Conservation (phyloP, 2,888 invertebrate genomes). For the Rugalucina vietnamica region DNA sequence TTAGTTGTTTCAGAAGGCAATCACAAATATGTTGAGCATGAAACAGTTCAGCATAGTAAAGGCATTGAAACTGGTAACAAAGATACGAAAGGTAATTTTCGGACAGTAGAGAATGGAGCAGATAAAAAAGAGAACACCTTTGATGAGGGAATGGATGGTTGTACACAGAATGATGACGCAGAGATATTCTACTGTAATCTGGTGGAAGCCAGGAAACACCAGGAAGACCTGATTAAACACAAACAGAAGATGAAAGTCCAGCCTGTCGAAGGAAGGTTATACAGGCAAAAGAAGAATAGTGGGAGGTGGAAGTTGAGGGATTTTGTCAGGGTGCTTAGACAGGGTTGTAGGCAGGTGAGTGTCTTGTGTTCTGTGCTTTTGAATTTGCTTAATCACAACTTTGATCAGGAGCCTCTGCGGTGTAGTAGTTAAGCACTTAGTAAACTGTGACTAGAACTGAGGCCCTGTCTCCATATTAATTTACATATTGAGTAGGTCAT, state of each 20-base stretch:
- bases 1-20: no score
- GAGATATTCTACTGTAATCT: conserved; percentile 59
- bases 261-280: conserved; percentile 68
- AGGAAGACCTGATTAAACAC: conserved; percentile 66
- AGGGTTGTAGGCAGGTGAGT: neutral
- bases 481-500: no score
- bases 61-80: neutral
- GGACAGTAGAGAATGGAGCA: no score
- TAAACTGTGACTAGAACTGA: no score
- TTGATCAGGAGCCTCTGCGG: no score
- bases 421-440: no score
- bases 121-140: neutral
- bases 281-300: conserved; percentile 49
- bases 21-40: no score
- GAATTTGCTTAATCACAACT: no score
- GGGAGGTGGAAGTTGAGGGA: conserved; percentile 53
- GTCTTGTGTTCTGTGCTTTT: no score
- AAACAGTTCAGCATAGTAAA: no score
- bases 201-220: conserved; percentile 68
- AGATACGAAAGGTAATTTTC: neutral
- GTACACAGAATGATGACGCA: conserved; percentile 56
- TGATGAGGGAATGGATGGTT: conserved; percentile 18
- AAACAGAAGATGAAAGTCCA: conserved; percentile 62
- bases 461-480: no score
- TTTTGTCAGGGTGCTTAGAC: conserved; percentile 20